Conservation (phyloP, 2,888 invertebrate genomes). For the Kuschelorhynchus macadamiae region DNA sequence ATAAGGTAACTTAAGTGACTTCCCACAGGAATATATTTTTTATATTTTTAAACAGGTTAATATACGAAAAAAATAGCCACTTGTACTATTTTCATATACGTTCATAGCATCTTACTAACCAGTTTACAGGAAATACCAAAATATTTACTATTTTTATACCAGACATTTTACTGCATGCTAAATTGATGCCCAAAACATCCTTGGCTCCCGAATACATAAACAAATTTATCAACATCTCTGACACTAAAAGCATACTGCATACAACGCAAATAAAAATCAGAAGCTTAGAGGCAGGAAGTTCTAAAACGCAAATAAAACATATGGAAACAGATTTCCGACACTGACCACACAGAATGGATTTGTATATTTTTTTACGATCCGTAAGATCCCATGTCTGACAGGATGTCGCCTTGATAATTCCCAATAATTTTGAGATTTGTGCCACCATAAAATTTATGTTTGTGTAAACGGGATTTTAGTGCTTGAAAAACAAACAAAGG, state of each 20-base stretch:
- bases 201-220: neutral
- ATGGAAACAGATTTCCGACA: conserved; percentile 47
- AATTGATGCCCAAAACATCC: neutral
- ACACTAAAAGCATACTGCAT: conserved; percentile 9
- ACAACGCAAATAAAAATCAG: neutral
- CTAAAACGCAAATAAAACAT: conserved; percentile 44
- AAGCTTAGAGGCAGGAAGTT: conserved; percentile 37
- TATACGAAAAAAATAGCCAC: no score
- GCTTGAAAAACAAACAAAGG: conserved; percentile 39
- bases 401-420: conserved; percentile 44
- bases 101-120: no score
- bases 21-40: no score
- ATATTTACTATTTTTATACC: no score
- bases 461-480: conserved; percentile 43
- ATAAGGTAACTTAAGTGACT: no score
- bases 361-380: conserved; percentile 50
- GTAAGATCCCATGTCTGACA: conserved; percentile 35
- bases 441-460: conserved; percentile 37
- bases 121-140: no score
- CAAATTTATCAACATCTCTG: conserved; percentile 9
- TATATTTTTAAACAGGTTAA: no score
- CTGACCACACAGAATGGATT: conserved; percentile 44
- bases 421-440: conserved; percentile 35
- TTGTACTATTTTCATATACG: no score
- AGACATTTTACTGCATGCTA: no score